Evolutionary conservation across 2,888 invertebrate species (phyloP).

Genomic region (Nemurella pictetii): DNA sequence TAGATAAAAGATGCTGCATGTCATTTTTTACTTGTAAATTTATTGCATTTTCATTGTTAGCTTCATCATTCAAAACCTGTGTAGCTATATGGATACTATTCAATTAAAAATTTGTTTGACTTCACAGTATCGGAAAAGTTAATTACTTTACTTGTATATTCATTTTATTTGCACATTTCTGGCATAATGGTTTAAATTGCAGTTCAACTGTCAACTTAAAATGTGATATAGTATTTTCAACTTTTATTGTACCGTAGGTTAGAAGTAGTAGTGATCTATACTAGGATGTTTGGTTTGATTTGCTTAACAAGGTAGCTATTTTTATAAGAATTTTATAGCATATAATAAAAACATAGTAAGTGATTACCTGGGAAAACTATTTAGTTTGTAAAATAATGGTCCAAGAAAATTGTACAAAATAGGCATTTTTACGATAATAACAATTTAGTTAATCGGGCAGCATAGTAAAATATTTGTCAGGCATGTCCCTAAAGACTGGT

Average conservation of each 20-base stretch:
- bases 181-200: no score
- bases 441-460: neutral
- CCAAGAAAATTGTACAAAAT: neutral
- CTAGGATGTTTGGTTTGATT: no score
- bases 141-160: no score
- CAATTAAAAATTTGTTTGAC: no score
- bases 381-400: neutral
- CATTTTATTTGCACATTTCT: constrained; percentile 11
- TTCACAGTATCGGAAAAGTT: no score
- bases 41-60: no score
- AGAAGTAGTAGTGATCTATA: no score
- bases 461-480: neutral
- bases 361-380: neutral
- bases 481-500: neutral
- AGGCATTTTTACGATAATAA: neutral
- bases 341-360: neutral
- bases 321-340: neutral
- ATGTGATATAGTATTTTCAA: neutral
- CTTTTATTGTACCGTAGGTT: no score
- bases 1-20: no score
- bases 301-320: neutral
- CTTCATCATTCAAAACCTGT: no score
- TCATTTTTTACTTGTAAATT: no score
- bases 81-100: no score
- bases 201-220: neutral